Conservation (phyloP, 1,140 invertebrate genomes). For the Nasonia giraulti region DNA sequence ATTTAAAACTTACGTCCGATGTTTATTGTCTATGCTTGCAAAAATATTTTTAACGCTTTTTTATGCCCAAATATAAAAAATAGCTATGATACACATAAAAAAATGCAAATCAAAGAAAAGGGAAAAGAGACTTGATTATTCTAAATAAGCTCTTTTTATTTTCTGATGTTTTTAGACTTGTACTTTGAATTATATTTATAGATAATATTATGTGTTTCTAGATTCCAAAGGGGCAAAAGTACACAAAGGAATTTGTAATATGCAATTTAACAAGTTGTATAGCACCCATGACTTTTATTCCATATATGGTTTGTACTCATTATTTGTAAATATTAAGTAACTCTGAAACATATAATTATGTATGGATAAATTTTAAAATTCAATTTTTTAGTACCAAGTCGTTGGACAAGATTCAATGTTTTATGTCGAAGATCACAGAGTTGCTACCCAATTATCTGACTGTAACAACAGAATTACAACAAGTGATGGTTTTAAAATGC, state of each 20-base stretch:
- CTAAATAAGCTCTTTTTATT: not conserved
- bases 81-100: too few relatives aligned
- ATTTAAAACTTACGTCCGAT: not conserved
- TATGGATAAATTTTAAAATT: slow-evolving; percentile 30
- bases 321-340: slow-evolving; percentile 26
- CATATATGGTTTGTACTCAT: slow-evolving; percentile 73
- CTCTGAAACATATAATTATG: slow-evolving; percentile 20
- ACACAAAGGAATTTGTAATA: slow-evolving; percentile 81
- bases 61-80: too few relatives aligned
- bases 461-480: slow-evolving; percentile 79
- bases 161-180: not conserved
- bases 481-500: slow-evolving; percentile 81
- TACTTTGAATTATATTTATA: slow-evolving; percentile 2
- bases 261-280: slow-evolving; percentile 77
- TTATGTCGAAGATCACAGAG: slow-evolving; percentile 82
- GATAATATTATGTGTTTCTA: slow-evolving; percentile 60
- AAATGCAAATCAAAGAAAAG: too few relatives aligned
- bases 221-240: slow-evolving; percentile 84
- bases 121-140: not conserved
- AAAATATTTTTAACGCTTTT: too few relatives aligned
- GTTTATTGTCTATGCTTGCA: not conserved
- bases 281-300: slow-evolving; percentile 79
- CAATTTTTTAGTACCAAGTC: slow-evolving; percentile 70
- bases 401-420: slow-evolving; percentile 78
- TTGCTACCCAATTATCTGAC: slow-evolving; percentile 78